Conservation (phyloP, 2,888 invertebrate species). For the Eupsilia transversa region DNA sequence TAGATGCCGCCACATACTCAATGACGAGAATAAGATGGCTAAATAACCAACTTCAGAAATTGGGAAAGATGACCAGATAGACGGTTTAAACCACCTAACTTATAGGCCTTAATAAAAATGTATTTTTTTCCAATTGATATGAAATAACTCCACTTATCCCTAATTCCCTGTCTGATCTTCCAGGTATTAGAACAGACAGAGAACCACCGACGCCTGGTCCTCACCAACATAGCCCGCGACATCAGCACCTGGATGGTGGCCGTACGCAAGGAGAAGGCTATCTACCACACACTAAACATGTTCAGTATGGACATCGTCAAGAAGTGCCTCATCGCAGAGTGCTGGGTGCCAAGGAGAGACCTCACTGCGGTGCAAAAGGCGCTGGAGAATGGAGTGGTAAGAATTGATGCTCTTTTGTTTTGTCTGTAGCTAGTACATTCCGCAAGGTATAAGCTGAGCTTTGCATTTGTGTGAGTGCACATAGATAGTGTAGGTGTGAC, state of each 20-base stretch:
- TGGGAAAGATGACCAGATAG: not conserved
- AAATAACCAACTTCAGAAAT: not conserved
- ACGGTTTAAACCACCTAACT: not conserved
- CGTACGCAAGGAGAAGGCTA: conserved; percentile 97
- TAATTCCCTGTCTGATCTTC: not conserved
- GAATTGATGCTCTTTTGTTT: conserved; percentile 65
- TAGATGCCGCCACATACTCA: too few relatives aligned
- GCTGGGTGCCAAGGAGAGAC: conserved; percentile 95
- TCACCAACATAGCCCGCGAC: conserved; percentile 96
- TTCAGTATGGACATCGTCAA: conserved; percentile 97
- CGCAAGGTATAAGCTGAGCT: too few relatives aligned
- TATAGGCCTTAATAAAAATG: not conserved
- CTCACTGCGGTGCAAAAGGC: conserved; percentile 94
- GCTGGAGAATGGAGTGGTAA: conserved; percentile 94
- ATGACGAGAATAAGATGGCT: not conserved
- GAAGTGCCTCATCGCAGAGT: conserved; percentile 97
- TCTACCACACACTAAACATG: conserved; percentile 97
- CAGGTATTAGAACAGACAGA: conserved; percentile 96
- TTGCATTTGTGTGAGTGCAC: too few relatives aligned
- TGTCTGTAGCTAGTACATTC: not conserved
- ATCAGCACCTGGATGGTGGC: conserved; percentile 97
- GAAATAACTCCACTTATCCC: not conserved
- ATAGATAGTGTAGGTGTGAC: too few relatives aligned
- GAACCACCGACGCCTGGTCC: conserved; percentile 96
- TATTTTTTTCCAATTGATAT: not conserved